phyloP scores from a whole-genome alignment of 2,113 vertebrate genomes.

The Kobus ellipsiprymnus region DNA sequence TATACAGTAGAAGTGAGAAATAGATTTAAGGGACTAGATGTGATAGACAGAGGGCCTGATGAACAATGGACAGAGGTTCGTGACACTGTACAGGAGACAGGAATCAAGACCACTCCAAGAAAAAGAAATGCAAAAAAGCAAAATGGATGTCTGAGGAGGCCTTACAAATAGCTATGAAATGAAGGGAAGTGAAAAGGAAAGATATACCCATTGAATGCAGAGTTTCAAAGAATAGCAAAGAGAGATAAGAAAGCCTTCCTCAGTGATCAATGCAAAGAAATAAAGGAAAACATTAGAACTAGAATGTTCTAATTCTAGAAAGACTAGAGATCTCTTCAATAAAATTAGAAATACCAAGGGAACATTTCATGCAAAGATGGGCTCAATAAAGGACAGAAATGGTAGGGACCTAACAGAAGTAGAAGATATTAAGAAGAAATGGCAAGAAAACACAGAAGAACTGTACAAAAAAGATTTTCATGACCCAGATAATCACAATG shows the following conservation, averaged over 20 bases:
- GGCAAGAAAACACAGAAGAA: not conserved
- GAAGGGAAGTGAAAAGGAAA: not conserved
- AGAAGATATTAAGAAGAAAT: not conserved
- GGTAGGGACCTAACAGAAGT: not conserved
- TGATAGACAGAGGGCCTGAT: no score
- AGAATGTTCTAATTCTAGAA: not conserved
- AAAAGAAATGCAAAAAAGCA: not conserved
- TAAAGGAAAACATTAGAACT: not conserved
- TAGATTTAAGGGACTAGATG: not conserved
- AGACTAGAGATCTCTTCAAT: not conserved
- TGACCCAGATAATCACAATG: not conserved
- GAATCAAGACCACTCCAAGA: not conserved
- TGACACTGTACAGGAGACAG: not conserved
- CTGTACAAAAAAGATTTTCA: not conserved
- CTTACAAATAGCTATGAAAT: not conserved
- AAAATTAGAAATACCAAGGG: not conserved
- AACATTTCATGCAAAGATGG: not conserved
- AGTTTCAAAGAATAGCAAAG: not conserved
- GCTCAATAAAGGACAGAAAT: not conserved
- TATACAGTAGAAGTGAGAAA: not conserved
- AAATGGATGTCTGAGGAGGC: not conserved
- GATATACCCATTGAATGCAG: not conserved
- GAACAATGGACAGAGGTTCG: not conserved
- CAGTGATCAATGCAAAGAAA: not conserved
- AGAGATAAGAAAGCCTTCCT: not conserved